Evolutionary conservation across 1,140 invertebrate species (phyloP), one percentile per base, ranked within the genome.

Genomic region (Drosophila gunungcola): DNA sequence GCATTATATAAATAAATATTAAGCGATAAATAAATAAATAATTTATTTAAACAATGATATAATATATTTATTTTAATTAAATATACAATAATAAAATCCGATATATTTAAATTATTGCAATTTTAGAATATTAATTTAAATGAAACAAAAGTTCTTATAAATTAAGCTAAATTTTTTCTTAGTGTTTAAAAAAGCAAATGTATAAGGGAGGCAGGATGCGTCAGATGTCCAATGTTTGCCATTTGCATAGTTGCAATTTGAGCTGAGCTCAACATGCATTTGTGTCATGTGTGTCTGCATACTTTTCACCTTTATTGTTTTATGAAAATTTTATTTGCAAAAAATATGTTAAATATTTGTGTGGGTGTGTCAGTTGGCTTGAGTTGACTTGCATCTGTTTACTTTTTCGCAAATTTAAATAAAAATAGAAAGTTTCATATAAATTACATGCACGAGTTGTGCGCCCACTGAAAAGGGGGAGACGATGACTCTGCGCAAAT

Each of bases 221-320:
- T 68, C 64, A 65, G 64, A 68, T 55, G 41, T 57, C 42, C 41
- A 38, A 38, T 62, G 52, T 62, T 63, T 60, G 70, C 56, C 61
- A 58, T 83, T 83, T 83, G 60, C 75, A 80, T 80, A 80, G 41
- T 74, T 65, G 54, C 52, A 63, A 16, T 60, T 58, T 39, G 43
- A 70, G 65, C 43, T 25, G 6, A 27, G 32, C 25, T 64, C 39
- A 32, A 45, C 55, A 38, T 61, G 55, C 68, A 60, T 65, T 64
- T 52, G 39, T 64, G 58, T 61, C 54, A 49, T 63, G 42, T 60
- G 43, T 76, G 56, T 62, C 21, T 78, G 62, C 73, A 62, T 73
- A 68, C 72, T 72, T 78, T 83, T 74, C 72, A 76, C 63, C 75
- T 86, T 88, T 88, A 88, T 88, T 88, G 81, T 89, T 84, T 89